phyloP scores from a whole-genome alignment of 2,113 vertebrate genomes.

The Notiomystis cincta region DNA sequence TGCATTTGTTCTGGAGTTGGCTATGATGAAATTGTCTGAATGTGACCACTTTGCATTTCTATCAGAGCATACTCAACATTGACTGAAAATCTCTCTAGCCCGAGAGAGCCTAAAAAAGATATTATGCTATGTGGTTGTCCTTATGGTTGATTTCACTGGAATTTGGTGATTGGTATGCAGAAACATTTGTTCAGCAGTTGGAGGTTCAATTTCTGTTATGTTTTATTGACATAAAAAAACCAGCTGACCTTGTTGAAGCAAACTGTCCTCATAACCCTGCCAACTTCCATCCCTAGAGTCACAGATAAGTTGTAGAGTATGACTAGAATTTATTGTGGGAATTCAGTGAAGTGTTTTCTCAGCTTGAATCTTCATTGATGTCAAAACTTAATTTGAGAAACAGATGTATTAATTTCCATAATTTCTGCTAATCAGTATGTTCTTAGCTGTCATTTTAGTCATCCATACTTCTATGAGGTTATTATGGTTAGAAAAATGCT shows the following conservation, averaged over 20 bases:
- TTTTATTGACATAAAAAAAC: constrained; percentile 53
- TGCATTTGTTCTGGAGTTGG: constrained; percentile 62
- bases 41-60: background rate
- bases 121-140: background rate
- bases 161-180: background rate
- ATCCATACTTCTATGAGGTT: background rate
- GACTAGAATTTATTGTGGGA: constrained; percentile 34
- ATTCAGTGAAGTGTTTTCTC: constrained; percentile 38
- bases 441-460: background rate
- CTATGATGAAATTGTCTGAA: background rate
- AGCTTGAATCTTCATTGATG: constrained; percentile 12
- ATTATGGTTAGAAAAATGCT: background rate
- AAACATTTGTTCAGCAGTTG: constrained; percentile 27
- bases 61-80: background rate
- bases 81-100: background rate
- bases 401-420: background rate
- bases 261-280: constrained; percentile 35
- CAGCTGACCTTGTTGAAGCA: constrained; percentile 24
- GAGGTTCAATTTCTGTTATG: constrained; percentile 35
- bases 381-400: background rate
- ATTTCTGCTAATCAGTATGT: background rate
- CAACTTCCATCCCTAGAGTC: constrained; percentile 23
- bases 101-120: background rate
- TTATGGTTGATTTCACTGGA: constrained; percentile 39
- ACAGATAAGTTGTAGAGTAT: background rate